Conservation (phyloP, 2,113 vertebrate genomes). For the Todiramphus chloris region DNA sequence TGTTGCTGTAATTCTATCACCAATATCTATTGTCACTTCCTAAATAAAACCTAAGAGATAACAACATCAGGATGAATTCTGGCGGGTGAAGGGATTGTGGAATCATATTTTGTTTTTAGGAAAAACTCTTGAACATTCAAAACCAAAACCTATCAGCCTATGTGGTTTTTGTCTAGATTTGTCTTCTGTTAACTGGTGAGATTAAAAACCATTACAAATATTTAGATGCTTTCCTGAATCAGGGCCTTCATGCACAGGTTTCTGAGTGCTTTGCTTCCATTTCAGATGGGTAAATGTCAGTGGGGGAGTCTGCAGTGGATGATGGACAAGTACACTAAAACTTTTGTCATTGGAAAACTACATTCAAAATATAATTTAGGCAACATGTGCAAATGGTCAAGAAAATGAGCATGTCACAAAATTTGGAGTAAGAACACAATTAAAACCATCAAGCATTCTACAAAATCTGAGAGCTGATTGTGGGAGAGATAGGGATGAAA, state of each 20-base stretch:
- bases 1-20: background rate
- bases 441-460: background rate
- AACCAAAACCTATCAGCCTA: background rate
- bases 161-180: background rate
- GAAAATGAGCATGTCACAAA: background rate
- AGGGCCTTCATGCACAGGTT: background rate
- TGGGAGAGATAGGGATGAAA: background rate
- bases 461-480: background rate
- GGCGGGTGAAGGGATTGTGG: background rate
- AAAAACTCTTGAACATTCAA: background rate
- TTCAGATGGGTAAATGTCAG: background rate
- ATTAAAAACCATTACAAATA: background rate
- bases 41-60: background rate
- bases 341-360: background rate
- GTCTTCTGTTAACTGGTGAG: background rate
- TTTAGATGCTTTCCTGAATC: background rate
- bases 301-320: background rate
- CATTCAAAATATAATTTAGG: background rate
- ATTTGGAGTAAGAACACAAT: background rate
- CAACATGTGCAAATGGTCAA: background rate
- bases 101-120: background rate
- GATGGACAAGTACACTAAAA: background rate
- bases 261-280: background rate
- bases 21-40: background rate
- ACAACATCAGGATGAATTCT: background rate